Evolutionary conservation across 2,113 vertebrate species (phyloP).

Genomic region (Zosterops lateralis): DNA sequence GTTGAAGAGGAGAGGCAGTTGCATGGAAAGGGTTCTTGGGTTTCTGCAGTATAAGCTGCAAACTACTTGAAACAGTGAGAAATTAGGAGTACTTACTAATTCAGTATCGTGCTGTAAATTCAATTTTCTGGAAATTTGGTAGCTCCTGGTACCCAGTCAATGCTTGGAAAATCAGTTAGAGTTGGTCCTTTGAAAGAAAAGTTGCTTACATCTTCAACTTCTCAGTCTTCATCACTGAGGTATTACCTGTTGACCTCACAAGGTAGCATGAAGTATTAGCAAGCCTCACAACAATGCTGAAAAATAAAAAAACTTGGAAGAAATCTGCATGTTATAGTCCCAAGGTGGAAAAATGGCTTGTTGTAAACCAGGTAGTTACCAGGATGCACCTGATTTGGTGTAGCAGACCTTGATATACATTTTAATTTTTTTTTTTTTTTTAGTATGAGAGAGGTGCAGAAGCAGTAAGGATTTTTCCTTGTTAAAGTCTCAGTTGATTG

Average conservation of each 20-base stretch:
- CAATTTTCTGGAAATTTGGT: not conserved
- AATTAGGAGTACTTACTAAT: not conserved
- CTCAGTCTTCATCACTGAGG: not conserved
- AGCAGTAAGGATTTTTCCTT: not conserved
- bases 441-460: not conserved
- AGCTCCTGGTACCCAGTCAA: not conserved
- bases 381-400: not conserved
- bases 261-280: not conserved
- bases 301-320: not conserved
- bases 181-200: not conserved
- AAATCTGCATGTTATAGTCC: not conserved
- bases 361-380: not conserved
- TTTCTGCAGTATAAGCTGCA: not conserved
- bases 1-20: not conserved
- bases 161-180: not conserved
- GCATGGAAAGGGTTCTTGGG: not conserved
- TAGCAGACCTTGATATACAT: not conserved
- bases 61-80: not conserved
- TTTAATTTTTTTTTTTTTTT: not conserved
- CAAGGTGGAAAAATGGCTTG: not conserved
- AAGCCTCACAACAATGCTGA: not conserved
- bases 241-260: not conserved
- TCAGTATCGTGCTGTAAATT: not conserved
- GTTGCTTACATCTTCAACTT: not conserved
- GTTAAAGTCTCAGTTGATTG: not conserved